Conservation (phyloP, 2,113 vertebrate species). For the Daboia siamensis region DNA sequence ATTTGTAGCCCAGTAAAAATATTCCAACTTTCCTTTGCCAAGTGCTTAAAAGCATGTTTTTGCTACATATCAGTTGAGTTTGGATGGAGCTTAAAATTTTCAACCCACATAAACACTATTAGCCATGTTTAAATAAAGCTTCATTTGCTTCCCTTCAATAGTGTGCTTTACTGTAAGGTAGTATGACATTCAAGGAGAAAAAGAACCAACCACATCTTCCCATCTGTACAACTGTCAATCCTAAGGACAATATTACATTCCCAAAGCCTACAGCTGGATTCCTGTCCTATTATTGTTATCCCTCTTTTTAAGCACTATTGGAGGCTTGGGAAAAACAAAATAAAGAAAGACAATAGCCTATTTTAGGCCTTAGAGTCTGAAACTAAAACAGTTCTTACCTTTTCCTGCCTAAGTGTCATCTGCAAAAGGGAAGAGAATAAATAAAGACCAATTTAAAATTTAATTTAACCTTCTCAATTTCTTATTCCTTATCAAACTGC, state of each 20-base stretch:
- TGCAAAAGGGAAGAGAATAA: constrained; percentile 74
- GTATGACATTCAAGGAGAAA: constrained; percentile 29
- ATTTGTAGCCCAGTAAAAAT: background rate
- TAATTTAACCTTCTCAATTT: constrained; percentile 76
- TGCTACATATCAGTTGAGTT: background rate
- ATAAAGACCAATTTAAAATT: constrained; percentile 81
- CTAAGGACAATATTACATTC: constrained; percentile 47
- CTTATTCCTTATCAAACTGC: constrained; percentile 80
- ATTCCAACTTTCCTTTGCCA: background rate
- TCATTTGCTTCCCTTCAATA: constrained; percentile 36
- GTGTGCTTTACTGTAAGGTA: constrained; percentile 2
- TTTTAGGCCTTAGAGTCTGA: constrained; percentile 59
- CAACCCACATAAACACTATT: background rate
- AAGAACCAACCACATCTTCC: constrained; percentile 38
- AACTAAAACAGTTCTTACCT: constrained; percentile 72
- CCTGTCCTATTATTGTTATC: constrained; percentile 32
- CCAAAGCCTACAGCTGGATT: constrained; percentile 51
- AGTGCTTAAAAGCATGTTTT: background rate
- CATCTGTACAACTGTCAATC: constrained; percentile 8
- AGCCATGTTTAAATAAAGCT: constrained; percentile 44
- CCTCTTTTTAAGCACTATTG: constrained; percentile 35
- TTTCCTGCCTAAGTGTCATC: constrained; percentile 72
- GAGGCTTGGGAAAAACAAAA: background rate
- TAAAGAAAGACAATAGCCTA: constrained; percentile 7
- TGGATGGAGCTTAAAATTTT: background rate